These are phyloP conservation scores for Ischnura elegans DNA, from an alignment of 2,888 invertebrate species.

Conservation along the genomic window DNA sequence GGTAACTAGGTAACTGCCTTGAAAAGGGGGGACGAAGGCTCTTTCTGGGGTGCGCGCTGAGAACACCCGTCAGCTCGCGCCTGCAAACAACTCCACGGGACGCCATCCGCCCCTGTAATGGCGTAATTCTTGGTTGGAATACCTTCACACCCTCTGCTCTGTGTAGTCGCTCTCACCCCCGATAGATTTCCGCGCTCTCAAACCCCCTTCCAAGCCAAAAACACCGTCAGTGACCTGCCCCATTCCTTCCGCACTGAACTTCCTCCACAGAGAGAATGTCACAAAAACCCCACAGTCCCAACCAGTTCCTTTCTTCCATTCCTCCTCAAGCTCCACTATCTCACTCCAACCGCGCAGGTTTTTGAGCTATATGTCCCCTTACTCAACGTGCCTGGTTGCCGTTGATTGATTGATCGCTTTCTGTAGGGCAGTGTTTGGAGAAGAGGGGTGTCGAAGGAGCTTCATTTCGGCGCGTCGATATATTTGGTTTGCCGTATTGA, in stretches of 20 bases:
- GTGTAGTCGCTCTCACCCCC: constrained; percentile 38
- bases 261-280: no score
- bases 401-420: constrained; percentile 30
- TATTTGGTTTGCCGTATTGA: not conserved
- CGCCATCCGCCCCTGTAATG: constrained; percentile 42
- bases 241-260: constrained; percentile 6
- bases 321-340: not conserved
- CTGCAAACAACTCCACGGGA: constrained; percentile 61
- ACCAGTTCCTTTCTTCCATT: not conserved
- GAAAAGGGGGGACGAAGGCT: not conserved
- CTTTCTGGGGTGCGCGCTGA: not conserved
- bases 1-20: not conserved
- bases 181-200: not conserved
- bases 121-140: constrained; percentile 55
- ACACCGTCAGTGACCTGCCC: not conserved
- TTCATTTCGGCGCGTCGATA: not conserved
- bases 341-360: not conserved
- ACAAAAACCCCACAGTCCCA: constrained; percentile 13
- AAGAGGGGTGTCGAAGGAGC: not conserved
- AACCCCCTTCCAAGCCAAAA: not conserved
- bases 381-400: not conserved
- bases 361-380: constrained; percentile 34
- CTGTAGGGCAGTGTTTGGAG: not conserved
- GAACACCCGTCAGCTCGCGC: constrained; percentile 44
- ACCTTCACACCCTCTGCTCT: not conserved